phyloP scores from a whole-genome alignment of 2,113 vertebrate species.

The Daboia siamensis region DNA sequence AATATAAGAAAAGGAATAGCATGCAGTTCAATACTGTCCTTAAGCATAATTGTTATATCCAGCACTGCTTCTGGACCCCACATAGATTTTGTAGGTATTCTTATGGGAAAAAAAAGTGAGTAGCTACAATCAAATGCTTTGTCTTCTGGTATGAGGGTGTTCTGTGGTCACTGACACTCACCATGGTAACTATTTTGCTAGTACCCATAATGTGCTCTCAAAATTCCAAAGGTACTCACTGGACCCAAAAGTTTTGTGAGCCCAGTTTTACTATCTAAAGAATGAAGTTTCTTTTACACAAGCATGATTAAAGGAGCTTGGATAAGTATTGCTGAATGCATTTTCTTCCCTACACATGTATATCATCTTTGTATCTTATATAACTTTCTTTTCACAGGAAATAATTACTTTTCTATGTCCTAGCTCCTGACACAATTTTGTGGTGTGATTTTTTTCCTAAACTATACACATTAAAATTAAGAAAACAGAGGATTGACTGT shows the following conservation, averaged over 20 bases:
- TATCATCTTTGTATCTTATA: background rate
- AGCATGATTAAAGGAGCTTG: background rate
- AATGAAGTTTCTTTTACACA: background rate
- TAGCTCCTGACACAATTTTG: constrained; percentile 23
- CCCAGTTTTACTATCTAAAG: background rate
- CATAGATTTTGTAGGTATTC: background rate
- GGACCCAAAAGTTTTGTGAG: background rate
- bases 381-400: background rate
- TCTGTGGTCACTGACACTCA: background rate
- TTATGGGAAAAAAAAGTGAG: background rate
- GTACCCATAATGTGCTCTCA: background rate
- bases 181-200: background rate
- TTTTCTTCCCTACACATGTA: background rate
- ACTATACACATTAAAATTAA: constrained; percentile 4
- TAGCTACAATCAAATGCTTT: background rate
- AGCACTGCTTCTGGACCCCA: background rate
- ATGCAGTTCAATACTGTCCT: background rate
- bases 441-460: constrained; percentile 12
- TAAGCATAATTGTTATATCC: background rate
- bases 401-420: constrained; percentile 8
- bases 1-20: background rate
- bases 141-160: background rate
- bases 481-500: constrained; percentile 25
- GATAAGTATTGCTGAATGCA: constrained; percentile 2
- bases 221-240: background rate